Conservation (phyloP, 2,888 invertebrate genomes). For the Epicampocera succincta region DNA sequence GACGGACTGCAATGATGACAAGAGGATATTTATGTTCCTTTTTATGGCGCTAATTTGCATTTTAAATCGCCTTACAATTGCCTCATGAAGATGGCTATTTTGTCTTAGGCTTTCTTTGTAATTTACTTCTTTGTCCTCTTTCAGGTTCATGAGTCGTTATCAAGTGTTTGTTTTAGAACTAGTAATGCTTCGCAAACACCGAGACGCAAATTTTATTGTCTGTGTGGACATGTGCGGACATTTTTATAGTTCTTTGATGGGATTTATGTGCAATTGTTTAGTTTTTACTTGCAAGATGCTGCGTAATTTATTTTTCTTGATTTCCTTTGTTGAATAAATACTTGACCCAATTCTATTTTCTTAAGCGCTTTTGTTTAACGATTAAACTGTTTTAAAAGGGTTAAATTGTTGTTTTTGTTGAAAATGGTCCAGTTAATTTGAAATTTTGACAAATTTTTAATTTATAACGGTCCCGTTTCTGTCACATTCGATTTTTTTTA, state of each 20-base stretch:
- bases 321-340: conserved; percentile 46
- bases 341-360: conserved; percentile 61
- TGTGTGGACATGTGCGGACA: conserved; percentile 73
- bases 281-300: conserved; percentile 40
- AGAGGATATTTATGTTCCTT: conserved; percentile 49
- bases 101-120: conserved; percentile 33
- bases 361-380: conserved; percentile 22
- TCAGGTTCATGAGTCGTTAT: conserved; percentile 42
- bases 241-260: conserved; percentile 71
- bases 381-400: conserved; percentile 35
- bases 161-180: conserved; percentile 59
- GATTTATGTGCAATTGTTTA: conserved; percentile 50
- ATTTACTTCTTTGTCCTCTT: conserved; percentile 21
- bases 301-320: conserved; percentile 59
- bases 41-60: conserved; percentile 63
- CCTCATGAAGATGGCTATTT: conserved; percentile 53
- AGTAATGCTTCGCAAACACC: conserved; percentile 35
- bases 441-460: conserved; percentile 52
- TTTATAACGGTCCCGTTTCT: conserved; percentile 58
- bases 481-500: conserved; percentile 28
- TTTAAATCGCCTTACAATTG: conserved; percentile 66
- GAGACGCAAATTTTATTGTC: conserved; percentile 55
- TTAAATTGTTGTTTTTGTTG: conserved; percentile 54
- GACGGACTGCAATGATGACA: conserved; percentile 15
- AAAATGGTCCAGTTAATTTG: conserved; percentile 63